phyloP scores from a whole-genome alignment of 1,140 invertebrate species.

The Asobara japonica region DNA sequence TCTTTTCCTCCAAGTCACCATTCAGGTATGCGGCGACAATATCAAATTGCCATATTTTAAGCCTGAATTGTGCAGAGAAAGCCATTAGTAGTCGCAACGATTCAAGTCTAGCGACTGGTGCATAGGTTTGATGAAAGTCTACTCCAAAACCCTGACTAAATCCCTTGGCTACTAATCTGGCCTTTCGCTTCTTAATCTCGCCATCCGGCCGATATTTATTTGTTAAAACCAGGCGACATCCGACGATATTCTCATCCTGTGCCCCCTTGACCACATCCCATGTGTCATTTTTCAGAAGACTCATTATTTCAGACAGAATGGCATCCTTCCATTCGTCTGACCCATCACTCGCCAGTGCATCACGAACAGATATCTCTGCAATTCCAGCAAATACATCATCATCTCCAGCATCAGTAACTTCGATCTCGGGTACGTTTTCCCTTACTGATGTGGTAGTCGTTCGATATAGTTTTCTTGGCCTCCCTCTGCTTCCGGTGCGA shows the following conservation, averaged over 20 bases:
- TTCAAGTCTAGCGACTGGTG: neutral
- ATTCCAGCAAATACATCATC: neutral
- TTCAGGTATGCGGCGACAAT: neutral
- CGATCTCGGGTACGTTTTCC: too few species aligned
- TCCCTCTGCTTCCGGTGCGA: too few species aligned
- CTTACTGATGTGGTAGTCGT: neutral
- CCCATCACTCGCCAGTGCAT: neutral
- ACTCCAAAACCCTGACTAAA: neutral
- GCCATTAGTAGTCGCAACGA: neutral
- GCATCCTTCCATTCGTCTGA: neutral
- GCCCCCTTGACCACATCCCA: neutral
- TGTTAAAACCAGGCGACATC: neutral
- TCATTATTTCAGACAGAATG: neutral
- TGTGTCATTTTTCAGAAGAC: neutral
- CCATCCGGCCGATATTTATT: neutral
- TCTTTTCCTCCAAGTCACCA: neutral
- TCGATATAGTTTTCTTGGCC: too few species aligned
- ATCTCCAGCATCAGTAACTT: too few species aligned
- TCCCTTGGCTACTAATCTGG: conserved; percentile 3
- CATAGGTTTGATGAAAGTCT: neutral
- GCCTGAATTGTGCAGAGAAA: neutral
- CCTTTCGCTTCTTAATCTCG: neutral
- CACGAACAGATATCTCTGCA: neutral
- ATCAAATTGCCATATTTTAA: neutral
- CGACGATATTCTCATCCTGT: neutral